These are phyloP conservation scores for Thecophora atra DNA, from an alignment of 2,888 invertebrate species.

Conservation along the genomic window DNA sequence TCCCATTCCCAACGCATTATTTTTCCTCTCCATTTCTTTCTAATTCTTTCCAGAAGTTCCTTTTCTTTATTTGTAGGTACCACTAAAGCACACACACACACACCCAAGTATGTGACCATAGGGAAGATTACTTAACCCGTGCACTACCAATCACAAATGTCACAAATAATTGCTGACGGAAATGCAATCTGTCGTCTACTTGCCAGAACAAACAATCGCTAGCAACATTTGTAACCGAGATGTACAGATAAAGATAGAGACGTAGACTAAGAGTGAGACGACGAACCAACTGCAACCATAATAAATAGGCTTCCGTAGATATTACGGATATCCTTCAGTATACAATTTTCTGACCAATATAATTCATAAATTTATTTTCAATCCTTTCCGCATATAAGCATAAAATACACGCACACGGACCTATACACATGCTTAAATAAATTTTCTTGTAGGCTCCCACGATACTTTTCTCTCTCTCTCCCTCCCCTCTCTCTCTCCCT, in stretches of 20 bases:
- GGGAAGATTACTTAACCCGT: background rate
- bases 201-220: constrained; percentile 11
- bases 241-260: background rate
- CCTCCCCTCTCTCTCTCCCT: no score
- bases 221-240: no score
- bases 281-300: constrained; percentile 22
- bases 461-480: background rate
- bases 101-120: background rate
- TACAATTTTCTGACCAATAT: constrained; percentile 64
- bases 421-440: constrained; percentile 15
- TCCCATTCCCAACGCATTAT: background rate
- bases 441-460: constrained; percentile 20
- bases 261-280: background rate
- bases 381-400: constrained; percentile 63
- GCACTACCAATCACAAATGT: constrained; percentile 17
- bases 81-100: background rate
- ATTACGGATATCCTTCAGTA: constrained; percentile 34
- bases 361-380: constrained; percentile 64
- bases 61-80: background rate
- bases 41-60: background rate
- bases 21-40: background rate
- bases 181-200: constrained; percentile 26
- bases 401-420: constrained; percentile 19
- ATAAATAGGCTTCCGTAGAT: constrained; percentile 30
- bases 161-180: constrained; percentile 35